phyloP scores from a whole-genome alignment of 1,140 invertebrate species.

The Magallana ariakensis region DNA sequence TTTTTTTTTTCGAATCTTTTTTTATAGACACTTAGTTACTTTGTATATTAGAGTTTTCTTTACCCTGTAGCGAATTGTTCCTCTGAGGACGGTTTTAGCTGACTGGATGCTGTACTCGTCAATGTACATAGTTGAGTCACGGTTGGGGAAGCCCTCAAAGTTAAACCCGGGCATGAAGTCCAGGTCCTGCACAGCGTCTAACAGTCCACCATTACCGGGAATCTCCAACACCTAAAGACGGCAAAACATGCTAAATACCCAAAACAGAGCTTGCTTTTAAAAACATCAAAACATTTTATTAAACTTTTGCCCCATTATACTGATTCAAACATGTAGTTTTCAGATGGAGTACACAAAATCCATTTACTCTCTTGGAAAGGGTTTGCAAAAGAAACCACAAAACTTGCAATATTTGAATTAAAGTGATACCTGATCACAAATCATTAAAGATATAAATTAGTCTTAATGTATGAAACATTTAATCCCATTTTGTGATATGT shows the following conservation, averaged over 20 bases:
- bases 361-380: too few species aligned
- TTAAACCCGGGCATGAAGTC: constrained; percentile 98
- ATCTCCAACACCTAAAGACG: constrained; percentile 89
- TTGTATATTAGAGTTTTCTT: background rate
- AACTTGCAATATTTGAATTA: too few species aligned
- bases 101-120: constrained; percentile 89
- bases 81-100: constrained; percentile 92
- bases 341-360: background rate
- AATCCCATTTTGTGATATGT: too few species aligned
- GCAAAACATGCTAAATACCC: background rate
- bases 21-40: background rate
- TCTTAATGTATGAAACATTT: too few species aligned
- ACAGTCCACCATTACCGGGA: constrained; percentile 91
- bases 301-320: too few species aligned
- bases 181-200: constrained; percentile 88
- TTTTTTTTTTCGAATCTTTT: too few species aligned
- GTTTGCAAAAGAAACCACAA: too few species aligned
- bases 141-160: constrained; percentile 96
- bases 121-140: constrained; percentile 95
- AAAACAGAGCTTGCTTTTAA: too few species aligned
- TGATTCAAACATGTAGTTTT: background rate
- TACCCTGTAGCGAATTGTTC: constrained; percentile 92
- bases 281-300: too few species aligned
- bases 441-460: too few species aligned
- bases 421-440: too few species aligned